Base-by-base conservation (phyloP, 1,140 invertebrate species). In the Drosophila serrata region DNA sequence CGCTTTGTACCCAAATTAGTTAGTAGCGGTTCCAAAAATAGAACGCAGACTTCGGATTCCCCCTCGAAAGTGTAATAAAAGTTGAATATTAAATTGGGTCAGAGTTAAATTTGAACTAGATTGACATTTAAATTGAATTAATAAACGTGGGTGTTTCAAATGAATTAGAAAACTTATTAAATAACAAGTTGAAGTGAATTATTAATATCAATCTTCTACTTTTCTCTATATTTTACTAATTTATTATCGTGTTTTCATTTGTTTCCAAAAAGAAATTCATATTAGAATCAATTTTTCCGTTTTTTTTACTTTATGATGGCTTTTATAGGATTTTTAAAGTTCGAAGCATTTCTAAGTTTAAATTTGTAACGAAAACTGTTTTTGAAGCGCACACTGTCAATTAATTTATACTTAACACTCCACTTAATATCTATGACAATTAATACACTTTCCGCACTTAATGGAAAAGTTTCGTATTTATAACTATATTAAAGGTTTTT, bases 1-100 rank as follows among this genome's bases (percentile, higher is more conserved):
- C 17, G 43, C 43, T 69, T 37, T 15, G 22, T 22, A 69, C 13
- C 35, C 46, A 67, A 67, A 65, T 69, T 67, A 67, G 65, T 69
- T 51, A 35, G 64, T 27, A 27, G 12, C 4, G 37, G 29, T 24
- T 64, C 60, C 27, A 6, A 19, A 65, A 51, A 37, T 43, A 51
- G 29, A 53, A 40, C 29, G 13, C 8, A 6, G 35, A 3, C 8
- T 22, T 9, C 6, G 31, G 33, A 9, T 37, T 33, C 29, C 33
- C 27, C 48, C 6, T 53, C 12, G 19, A 15, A 29, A 35, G 17
- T 22, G 12, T n/a, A 61, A 43, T 64, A 43, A 15, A 43, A 64
- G 4, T 4, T 15, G 0, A 43, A 8, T 15, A 42, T 24, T 1
- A 15, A 60, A 24, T 60, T 17, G 37, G n/a, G 19, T 31, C 35